These are phyloP conservation scores for Mustelus asterias DNA, from an alignment of 2,113 vertebrate genomes.

Conservation along the genomic window DNA sequence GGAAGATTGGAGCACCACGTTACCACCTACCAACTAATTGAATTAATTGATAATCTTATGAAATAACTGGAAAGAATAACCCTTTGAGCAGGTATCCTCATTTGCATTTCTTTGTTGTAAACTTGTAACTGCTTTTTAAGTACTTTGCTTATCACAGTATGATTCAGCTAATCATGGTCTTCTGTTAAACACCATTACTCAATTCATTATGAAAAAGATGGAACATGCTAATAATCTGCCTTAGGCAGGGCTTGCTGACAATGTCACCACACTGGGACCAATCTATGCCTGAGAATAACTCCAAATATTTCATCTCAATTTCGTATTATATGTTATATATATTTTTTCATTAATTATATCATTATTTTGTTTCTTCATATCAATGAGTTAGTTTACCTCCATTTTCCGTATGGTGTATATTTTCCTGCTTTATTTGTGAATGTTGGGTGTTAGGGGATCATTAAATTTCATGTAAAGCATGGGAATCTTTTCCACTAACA, in stretches of 20 bases:
- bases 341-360: not conserved
- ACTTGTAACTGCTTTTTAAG: not conserved
- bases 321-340: not conserved
- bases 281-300: conserved; percentile 17
- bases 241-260: not conserved
- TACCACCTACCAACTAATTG: not conserved
- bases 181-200: not conserved
- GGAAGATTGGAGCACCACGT: not conserved
- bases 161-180: conserved; percentile 1
- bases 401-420: not conserved
- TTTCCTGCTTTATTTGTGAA: not conserved
- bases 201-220: not conserved
- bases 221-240: not conserved
- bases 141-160: conserved; percentile 11
- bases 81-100: not conserved
- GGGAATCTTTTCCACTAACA: not conserved
- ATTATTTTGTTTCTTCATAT: not conserved
- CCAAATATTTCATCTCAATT: not conserved
- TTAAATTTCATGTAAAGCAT: not conserved
- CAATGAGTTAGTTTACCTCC: not conserved
- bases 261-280: not conserved
- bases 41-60: conserved; percentile 8
- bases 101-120: not conserved
- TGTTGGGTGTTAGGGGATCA: not conserved
- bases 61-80: conserved; percentile 6